Base-by-base conservation (phyloP, 2,113 vertebrate genomes). In the Crocuta crocuta region DNA sequence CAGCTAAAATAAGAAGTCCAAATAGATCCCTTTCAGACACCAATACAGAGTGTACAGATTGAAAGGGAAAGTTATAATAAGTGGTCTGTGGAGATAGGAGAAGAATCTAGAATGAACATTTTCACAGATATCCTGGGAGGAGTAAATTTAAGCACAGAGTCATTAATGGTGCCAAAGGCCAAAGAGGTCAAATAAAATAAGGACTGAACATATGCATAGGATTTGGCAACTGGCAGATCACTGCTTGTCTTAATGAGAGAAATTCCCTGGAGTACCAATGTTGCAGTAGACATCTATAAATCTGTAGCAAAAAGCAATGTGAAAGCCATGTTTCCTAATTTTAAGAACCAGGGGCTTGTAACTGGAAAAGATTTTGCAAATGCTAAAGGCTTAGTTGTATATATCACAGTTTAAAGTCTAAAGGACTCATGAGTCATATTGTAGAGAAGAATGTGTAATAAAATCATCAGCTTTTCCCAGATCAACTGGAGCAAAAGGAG, bases 171-270 rank as follows among this genome's bases (percentile, higher is more conserved):
- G 28, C n/a, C 80, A 86, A 76, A 92, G 58, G 31, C 35, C 65
- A 92, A 10, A 71, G 63, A 70, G 35, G n/a, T 89, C 74, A 91
- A 84, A 53, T 61, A 63, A 94, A 89, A 82, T 82, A 80, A 68
- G n/a, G n/a, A 83, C 33, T 61, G 55, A 95, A 61, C 7, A 55
- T 89, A 76, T 78, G 61, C 26, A 65, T 19, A 68, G 23, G n/a
- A 86, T 93, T 92, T 84, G 48, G 19, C 45, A 87, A 90, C 39
- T 65, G 55, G 31, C 66, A 89, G 61, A 26, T 45, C 12, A 80
- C 63, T 50, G 8, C 26, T 92, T 70, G 28, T 68, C 66, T 96
- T 94, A 70, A 86, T 85, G 45, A 78, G 66, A 92, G 33, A 95
- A 94, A 90, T 65, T 89, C 58, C 35, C 2, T 65, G 70, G 17